These are phyloP conservation scores for Gobio occitaniae DNA, from an alignment of 2,797 vertebrate genomes.

Conservation along the genomic window DNA sequence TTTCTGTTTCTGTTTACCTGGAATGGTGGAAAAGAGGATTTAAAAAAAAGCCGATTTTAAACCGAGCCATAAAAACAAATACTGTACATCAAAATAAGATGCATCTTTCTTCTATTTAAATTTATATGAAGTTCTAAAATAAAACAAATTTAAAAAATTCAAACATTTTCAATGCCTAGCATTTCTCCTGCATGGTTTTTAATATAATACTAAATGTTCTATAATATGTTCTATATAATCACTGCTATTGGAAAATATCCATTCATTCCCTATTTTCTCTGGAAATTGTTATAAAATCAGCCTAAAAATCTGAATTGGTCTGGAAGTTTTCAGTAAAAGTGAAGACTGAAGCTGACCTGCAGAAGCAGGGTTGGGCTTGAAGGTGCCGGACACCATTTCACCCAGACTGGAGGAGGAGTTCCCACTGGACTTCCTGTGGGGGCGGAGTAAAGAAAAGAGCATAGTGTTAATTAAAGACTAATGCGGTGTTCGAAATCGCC, in stretches of 20 bases:
- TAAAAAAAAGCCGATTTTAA: slow-evolving; percentile 16
- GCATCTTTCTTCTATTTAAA: not conserved
- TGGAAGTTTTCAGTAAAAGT: not conserved
- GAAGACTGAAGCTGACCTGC: slow-evolving; percentile 78
- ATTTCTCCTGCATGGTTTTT: not conserved
- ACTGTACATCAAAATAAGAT: not conserved
- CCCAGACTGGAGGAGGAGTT: slow-evolving; percentile 98
- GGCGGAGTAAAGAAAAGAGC: slow-evolving; percentile 26
- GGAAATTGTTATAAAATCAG: not conserved
- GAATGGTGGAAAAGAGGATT: slow-evolving; percentile 73
- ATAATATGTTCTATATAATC: not conserved
- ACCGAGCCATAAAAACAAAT: slow-evolving; percentile 4
- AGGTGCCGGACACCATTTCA: slow-evolving; percentile 96
- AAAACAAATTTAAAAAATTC: not conserved
- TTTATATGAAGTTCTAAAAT: not conserved
- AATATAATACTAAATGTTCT: not conserved
- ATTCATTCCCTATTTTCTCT: slow-evolving; percentile 8
- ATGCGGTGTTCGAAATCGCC: no score
- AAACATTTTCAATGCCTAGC: not conserved
- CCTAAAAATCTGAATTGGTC: not conserved
- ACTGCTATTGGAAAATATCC: slow-evolving; percentile 7
- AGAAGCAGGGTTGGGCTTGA: slow-evolving; percentile 91
- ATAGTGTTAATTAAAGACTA: not conserved
- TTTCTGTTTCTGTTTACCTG: slow-evolving; percentile 99
- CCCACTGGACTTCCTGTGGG: slow-evolving; percentile 90